Evolutionary conservation across 1,140 invertebrate genomes (phyloP).

Genomic region (Medauroidea extradentata): DNA sequence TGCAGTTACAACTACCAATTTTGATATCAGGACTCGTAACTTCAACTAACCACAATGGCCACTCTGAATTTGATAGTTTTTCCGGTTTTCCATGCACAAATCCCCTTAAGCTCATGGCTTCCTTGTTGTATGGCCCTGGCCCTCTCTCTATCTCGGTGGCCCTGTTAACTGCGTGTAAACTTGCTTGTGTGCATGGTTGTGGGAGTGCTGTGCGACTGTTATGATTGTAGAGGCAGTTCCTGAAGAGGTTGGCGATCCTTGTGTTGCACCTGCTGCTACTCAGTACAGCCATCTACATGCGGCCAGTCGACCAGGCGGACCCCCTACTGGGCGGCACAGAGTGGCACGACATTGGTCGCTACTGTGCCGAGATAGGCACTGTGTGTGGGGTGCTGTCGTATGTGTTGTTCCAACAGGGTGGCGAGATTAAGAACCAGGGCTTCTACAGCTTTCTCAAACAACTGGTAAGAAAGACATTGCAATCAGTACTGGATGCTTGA

Average conservation of each 20-base stretch:
- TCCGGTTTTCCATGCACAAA: too few relatives aligned
- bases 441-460: conserved; percentile 85
- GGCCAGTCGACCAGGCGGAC: conserved; percentile 56
- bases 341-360: conserved; percentile 51
- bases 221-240: conserved; percentile 72
- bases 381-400: conserved; percentile 81
- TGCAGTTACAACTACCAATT: too few relatives aligned
- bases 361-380: conserved; percentile 78
- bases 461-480: conserved; percentile 61
- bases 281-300: conserved; percentile 83
- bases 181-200: too few relatives aligned
- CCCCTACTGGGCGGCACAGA: conserved; percentile 52
- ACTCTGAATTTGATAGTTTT: too few relatives aligned
- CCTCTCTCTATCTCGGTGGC: too few relatives aligned
- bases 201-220: too few relatives aligned
- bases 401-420: conserved; percentile 86
- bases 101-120: too few relatives aligned
- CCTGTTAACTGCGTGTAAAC: too few relatives aligned
- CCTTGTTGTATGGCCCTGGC: too few relatives aligned
- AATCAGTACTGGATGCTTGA: too few relatives aligned
- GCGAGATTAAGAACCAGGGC: conserved; percentile 92
- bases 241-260: conserved; percentile 83
- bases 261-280: conserved; percentile 82
- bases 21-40: too few relatives aligned
- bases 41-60: too few relatives aligned